Conservation (phyloP, 2,888 invertebrate species). For the Notocelia uddmanniana region DNA sequence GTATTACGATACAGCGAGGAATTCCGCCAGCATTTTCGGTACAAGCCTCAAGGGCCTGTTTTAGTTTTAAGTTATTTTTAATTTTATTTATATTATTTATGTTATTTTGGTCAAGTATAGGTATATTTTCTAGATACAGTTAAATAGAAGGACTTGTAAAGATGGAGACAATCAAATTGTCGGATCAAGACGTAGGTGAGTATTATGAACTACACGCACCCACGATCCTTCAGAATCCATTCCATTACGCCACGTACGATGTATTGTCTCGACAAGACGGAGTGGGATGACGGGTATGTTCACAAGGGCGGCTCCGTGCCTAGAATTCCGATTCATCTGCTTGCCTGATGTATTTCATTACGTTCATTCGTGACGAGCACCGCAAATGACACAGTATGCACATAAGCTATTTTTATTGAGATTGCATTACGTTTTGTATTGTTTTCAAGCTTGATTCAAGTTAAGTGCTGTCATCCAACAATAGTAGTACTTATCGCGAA, state of each 20-base stretch:
- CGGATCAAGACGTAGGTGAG: neutral
- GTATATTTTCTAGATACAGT: no score
- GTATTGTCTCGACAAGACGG: slow-evolving; percentile 55
- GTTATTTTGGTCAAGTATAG: no score
- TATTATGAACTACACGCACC: slow-evolving; percentile 2
- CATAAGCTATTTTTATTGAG: slow-evolving; percentile 2
- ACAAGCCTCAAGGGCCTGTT: no score
- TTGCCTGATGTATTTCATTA: slow-evolving; percentile 62
- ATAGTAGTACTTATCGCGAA: no score
- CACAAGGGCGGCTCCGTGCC: slow-evolving; percentile 58
- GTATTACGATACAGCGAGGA: no score
- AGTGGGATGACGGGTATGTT: slow-evolving; percentile 55
- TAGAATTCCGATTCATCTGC: slow-evolving; percentile 57
- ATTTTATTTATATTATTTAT: no score
- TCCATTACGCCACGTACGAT: slow-evolving; percentile 47
- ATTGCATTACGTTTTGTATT: neutral
- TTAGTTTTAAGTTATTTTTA: no score
- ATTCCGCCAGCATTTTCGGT: no score
- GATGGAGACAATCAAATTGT: no score
- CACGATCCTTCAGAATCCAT: slow-evolving; percentile 17
- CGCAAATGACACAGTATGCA: slow-evolving; percentile 34
- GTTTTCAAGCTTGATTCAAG: neutral
- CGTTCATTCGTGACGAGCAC: slow-evolving; percentile 48
- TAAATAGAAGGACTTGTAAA: no score
- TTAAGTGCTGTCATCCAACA: neutral